Evolutionary conservation across 2,113 vertebrate genomes (phyloP).

Genomic region (Egretta garzetta): DNA sequence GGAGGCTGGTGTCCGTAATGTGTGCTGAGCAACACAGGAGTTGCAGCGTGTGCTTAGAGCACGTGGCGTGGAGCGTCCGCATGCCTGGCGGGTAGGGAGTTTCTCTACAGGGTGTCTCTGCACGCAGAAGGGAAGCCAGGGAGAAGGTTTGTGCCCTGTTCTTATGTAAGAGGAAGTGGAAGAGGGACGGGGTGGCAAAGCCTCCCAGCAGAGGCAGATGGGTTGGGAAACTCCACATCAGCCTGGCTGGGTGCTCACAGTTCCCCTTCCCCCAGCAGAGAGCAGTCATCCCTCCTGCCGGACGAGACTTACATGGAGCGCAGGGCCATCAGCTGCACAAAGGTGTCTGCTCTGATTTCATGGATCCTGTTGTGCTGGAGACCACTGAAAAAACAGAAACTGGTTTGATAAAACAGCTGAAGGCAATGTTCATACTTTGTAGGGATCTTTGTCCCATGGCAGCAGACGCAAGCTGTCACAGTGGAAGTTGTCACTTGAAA

Average conservation of each 20-base stretch:
- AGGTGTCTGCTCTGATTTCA: slow-evolving; percentile 86
- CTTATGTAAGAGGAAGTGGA: neutral
- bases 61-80: accelerated
- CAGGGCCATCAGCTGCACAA: slow-evolving; percentile 86
- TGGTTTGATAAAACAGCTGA: slow-evolving; percentile 6
- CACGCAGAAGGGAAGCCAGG: neutral
- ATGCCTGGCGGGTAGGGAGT: neutral
- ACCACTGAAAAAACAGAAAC: slow-evolving; percentile 77
- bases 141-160: neutral
- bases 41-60: accelerated
- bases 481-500: neutral
- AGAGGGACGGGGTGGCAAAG: neutral
- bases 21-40: neutral
- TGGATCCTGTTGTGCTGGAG: slow-evolving; percentile 91
- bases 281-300: neutral
- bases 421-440: neutral
- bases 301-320: slow-evolving; percentile 84
- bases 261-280: neutral
- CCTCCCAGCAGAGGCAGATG: neutral
- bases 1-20: accelerated
- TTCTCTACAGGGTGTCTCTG: neutral
- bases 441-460: neutral
- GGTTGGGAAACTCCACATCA: neutral
- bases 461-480: neutral
- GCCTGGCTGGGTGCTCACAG: neutral